Evolutionary conservation across 2,888 invertebrate genomes (phyloP), one percentile per base, ranked within the genome.

Genomic region (Idaea biselata): DNA sequence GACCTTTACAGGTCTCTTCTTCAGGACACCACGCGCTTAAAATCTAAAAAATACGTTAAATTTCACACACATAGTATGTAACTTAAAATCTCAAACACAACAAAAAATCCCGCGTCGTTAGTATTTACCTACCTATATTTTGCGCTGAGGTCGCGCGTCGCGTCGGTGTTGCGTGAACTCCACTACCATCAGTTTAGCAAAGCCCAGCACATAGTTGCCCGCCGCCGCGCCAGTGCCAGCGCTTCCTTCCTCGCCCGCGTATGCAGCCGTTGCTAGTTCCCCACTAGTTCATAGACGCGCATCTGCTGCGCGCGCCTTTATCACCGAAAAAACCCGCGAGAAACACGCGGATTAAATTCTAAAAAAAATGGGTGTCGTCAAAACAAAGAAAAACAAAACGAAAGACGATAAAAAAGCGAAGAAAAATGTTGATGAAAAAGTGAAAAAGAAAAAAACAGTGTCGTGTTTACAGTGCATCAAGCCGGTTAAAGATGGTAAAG

Each of bases 391-490:
- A 71, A 88, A 75, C 71, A 84, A 89, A 83, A 80, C 83, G 73
- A 85, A 85, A 77, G 80, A 70, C 58, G 74, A 81, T 75, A 81
- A 88, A 79, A 76, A 84, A 59, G 71, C 80, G 79, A 68, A 81
- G 62, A 88, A 88, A 76, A 83, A 84, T 73, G 83, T 82, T 71
- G 82, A 83, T 66, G 86, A 78, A 73, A 91, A 91, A 89, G 87
- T 87, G 84, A 91, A 91, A 84, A 91, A 91, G 85, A 92, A 91
- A 87, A 91, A 85, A 72, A 82, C 80, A 75, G 88, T 92, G 82
- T 92, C 92, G 81, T 92, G 92, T 83, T 90, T 92, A 85, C 92
- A 92, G 85, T 92, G 92, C 82, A 87, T 92, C 84, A 92, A 90
- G 77, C 84, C 91, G 55, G 84, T 84, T 33, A 90, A 92, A 72